Conservation (phyloP, 2,888 invertebrate species). For the Alcis repandata region DNA sequence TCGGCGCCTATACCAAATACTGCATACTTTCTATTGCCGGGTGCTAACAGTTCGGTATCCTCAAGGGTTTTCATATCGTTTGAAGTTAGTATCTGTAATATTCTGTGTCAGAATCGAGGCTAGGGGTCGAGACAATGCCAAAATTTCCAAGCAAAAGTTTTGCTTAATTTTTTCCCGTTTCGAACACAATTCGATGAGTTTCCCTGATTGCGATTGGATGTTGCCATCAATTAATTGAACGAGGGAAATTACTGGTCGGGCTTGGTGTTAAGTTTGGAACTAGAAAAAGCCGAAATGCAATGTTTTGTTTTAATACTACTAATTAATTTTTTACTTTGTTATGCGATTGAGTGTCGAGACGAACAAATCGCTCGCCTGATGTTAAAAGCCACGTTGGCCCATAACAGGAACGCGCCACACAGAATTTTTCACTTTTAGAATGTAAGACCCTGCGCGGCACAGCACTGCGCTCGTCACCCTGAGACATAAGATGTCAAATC, state of each 20-base stretch:
- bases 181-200: conserved; percentile 20
- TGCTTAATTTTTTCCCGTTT: conserved; percentile 25
- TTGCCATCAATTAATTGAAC: conserved; percentile 26
- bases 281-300: neutral
- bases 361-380: too few species aligned
- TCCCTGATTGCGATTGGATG: conserved; percentile 27
- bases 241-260: conserved; percentile 5
- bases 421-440: too few species aligned
- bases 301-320: too few species aligned
- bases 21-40: too few species aligned
- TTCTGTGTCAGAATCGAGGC: neutral
- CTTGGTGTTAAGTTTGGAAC: conserved; percentile 1
- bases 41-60: neutral
- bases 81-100: neutral
- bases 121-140: conserved; percentile 24
- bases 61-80: neutral
- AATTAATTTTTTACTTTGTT: too few species aligned
- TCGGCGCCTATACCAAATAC: too few species aligned
- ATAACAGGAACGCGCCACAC: too few species aligned
- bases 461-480: too few species aligned
- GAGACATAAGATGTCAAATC: too few species aligned
- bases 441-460: too few species aligned
- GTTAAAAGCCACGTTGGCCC: too few species aligned
- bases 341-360: too few species aligned
- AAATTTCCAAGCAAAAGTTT: conserved; percentile 31